Conservation (phyloP, 2,888 invertebrate genomes). For the Oligia strigilis region DNA sequence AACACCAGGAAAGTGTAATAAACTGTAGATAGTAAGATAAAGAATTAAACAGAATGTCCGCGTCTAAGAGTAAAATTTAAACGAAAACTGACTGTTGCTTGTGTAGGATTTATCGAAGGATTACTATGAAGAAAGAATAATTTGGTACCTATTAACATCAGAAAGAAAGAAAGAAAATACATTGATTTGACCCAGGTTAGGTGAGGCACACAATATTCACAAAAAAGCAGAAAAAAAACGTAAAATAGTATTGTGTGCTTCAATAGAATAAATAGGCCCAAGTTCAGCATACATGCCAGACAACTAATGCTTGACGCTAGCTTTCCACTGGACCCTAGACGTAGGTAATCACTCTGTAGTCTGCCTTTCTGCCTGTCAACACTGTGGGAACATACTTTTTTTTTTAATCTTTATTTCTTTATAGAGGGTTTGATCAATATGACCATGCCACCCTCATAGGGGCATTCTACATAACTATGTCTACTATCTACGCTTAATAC, state of each 20-base stretch:
- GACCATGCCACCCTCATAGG: too few relatives aligned
- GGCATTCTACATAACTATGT: too few relatives aligned
- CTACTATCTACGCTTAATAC: too few relatives aligned
- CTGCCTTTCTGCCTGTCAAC: not conserved
- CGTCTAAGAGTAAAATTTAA: not conserved
- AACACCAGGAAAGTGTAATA: constrained; percentile 19
- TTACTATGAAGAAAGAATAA: not conserved
- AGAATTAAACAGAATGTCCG: not conserved
- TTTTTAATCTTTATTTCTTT: too few relatives aligned
- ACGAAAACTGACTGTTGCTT: not conserved
- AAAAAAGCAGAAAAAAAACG: not conserved
- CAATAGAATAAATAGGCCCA: not conserved
- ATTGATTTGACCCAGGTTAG: not conserved
- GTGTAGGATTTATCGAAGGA: not conserved
- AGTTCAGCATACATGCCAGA: not conserved
- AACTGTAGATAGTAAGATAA: not conserved
- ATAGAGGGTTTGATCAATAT: too few relatives aligned
- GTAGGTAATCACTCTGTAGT: not conserved
- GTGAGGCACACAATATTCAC: not conserved
- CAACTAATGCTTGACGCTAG: not conserved
- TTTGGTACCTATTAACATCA: not conserved
- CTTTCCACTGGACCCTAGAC: not conserved
- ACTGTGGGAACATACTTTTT: not conserved
- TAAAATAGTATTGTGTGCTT: not conserved
- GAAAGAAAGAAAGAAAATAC: not conserved